phyloP scores from a whole-genome alignment of 2,113 vertebrate genomes.

The Saccopteryx leptura region DNA sequence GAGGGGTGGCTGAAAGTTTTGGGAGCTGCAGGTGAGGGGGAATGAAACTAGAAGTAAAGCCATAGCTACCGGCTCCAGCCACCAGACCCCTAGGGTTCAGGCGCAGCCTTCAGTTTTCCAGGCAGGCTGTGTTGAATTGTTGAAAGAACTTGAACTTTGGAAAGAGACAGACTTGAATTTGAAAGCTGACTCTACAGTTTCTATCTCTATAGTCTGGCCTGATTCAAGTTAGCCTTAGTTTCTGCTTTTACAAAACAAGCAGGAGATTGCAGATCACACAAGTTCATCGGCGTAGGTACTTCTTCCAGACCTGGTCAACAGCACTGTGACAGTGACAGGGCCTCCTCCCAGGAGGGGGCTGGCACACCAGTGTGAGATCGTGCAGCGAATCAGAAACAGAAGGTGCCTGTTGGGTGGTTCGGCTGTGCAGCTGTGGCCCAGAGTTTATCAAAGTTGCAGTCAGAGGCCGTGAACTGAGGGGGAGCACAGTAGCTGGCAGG shows the following conservation, averaged over 20 bases:
- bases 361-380: neutral
- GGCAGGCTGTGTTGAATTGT: neutral
- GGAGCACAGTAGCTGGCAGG: neutral
- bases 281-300: neutral
- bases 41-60: neutral
- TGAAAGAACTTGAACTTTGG: neutral
- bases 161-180: neutral
- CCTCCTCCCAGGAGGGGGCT: neutral
- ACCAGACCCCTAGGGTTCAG: neutral
- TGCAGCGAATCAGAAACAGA: neutral
- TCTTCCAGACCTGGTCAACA: neutral
- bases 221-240: neutral
- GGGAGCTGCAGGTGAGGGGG: neutral
- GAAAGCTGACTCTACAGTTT: neutral
- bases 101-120: neutral
- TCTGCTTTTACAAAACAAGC: slow-evolving; percentile 20
- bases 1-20: rapidly evolving
- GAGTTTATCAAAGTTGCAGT: neutral
- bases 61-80: neutral
- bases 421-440: neutral
- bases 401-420: neutral
- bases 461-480: neutral
- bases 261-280: neutral
- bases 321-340: too few relatives aligned
- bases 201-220: neutral